Conservation (phyloP, 2,797 vertebrate species). For the Ispidina picta region DNA sequence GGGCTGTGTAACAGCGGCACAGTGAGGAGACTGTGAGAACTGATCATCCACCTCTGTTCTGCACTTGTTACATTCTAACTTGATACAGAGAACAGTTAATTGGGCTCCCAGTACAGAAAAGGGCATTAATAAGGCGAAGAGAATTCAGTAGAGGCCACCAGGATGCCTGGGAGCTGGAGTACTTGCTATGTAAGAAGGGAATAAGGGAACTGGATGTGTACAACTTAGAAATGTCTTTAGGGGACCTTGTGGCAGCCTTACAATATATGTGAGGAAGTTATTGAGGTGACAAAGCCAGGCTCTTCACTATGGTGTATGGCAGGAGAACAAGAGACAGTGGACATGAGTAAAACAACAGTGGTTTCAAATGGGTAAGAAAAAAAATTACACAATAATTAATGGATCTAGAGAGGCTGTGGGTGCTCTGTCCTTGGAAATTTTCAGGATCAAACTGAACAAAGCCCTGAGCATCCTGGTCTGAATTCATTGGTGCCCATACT, state of each 20-base stretch:
- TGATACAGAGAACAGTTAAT: background rate
- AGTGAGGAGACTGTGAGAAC: background rate
- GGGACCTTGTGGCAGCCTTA: background rate
- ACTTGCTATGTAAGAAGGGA: background rate
- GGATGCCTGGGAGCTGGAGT: background rate
- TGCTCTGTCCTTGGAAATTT: background rate
- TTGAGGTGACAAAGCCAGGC: background rate
- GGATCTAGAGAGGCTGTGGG: background rate
- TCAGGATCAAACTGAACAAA: background rate
- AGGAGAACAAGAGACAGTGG: background rate
- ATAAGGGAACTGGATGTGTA: background rate
- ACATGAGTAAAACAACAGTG: background rate
- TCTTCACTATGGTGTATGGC: background rate
- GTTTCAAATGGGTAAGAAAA: background rate
- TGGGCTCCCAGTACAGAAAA: background rate
- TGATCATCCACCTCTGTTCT: background rate
- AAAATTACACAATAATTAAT: background rate
- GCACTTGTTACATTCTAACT: rapidly evolving
- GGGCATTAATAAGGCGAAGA: background rate
- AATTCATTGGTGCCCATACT: background rate
- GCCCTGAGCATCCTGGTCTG: background rate
- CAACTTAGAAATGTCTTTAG: background rate
- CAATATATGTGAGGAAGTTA: background rate
- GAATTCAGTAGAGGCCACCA: background rate
- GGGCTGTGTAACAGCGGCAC: constrained; percentile 29